Evolutionary conservation across 2,888 invertebrate species (phyloP).

Genomic region (Protophormia terraenovae): DNA sequence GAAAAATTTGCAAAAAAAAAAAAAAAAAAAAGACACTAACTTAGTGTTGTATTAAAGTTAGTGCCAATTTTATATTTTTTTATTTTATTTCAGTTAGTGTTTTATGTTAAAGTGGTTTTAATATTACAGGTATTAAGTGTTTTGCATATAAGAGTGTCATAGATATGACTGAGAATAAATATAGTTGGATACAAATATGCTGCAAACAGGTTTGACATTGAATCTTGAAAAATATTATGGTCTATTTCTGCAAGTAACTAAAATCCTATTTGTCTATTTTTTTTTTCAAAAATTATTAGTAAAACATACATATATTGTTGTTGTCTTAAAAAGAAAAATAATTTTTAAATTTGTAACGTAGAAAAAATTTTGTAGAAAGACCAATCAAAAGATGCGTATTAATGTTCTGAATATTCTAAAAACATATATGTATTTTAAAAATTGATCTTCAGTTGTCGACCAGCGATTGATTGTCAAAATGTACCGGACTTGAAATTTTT

Average conservation of each 20-base stretch:
- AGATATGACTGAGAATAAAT: constrained; percentile 37
- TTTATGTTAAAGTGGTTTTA: constrained; percentile 29
- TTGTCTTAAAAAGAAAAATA: too few species aligned
- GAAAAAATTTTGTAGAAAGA: too few species aligned
- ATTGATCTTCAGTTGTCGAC: too few species aligned
- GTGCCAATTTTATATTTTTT: constrained; percentile 27
- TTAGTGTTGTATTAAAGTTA: constrained; percentile 20
- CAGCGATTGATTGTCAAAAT: too few species aligned
- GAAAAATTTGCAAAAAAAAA: neutral
- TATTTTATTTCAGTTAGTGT: neutral
- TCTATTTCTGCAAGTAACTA: neutral
- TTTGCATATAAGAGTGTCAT: constrained; percentile 32
- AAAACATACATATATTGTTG: too few species aligned
- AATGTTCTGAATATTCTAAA: too few species aligned
- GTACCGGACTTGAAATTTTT: too few species aligned
- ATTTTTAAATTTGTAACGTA: too few species aligned
- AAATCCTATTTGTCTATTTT: constrained; percentile 5
- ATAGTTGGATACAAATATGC: neutral
- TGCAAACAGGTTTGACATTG: constrained; percentile 37
- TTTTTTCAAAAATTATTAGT: too few species aligned
- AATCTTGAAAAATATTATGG: constrained; percentile 7
- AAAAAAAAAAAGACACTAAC: neutral
- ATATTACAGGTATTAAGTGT: constrained; percentile 37
- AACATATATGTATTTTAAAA: too few species aligned
- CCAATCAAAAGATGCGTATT: too few species aligned